A percentile compares a stretch with the other conserved stretches of the same genome.
These are phyloP conservation scores for Prorops nasuta DNA, from an alignment of 1,140 invertebrate genomes.

Conservation along the genomic window DNA sequence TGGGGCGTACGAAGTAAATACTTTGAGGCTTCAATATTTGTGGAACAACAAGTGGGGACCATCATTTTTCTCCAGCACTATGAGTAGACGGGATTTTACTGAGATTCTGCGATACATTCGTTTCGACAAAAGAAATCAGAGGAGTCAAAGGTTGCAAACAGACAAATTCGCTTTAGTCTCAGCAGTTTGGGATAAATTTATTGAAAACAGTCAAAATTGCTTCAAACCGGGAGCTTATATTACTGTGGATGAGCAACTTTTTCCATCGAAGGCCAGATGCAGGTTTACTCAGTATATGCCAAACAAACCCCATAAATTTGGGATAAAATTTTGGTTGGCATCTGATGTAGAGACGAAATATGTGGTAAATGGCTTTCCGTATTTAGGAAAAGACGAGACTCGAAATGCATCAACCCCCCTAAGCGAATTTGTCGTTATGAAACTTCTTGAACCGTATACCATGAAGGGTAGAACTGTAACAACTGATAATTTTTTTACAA, in stretches of 20 bases:
- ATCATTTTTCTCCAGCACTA: slow-evolving; percentile 27
- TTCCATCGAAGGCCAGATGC: slow-evolving; percentile 23
- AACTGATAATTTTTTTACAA: slow-evolving; percentile 15
- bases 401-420: slow-evolving; percentile 5
- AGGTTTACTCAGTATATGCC: slow-evolving; percentile 38
- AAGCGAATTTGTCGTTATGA: slow-evolving; percentile 17
- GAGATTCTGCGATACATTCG: slow-evolving; percentile 39
- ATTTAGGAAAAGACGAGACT: slow-evolving; percentile 37
- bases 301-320: slow-evolving; percentile 42
- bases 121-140: slow-evolving; percentile 36
- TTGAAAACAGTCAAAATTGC: slow-evolving; percentile 39
- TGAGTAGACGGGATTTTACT: slow-evolving; percentile 31
- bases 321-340: slow-evolving; percentile 41
- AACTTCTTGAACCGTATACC: slow-evolving; percentile 31
- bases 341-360: slow-evolving; percentile 39
- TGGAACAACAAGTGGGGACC: slow-evolving; percentile 26
- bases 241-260: slow-evolving; percentile 22
- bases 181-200: slow-evolving; percentile 38
- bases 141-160: slow-evolving; percentile 28
- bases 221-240: slow-evolving; percentile 36
- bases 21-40: slow-evolving; percentile 21
- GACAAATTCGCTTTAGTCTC: slow-evolving; percentile 43
- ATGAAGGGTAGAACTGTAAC: slow-evolving; percentile 18
- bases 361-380: slow-evolving; percentile 41
- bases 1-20: slow-evolving; percentile 31